Conservation (phyloP, 2,888 invertebrate genomes). For the Pachydiplax longipennis region DNA sequence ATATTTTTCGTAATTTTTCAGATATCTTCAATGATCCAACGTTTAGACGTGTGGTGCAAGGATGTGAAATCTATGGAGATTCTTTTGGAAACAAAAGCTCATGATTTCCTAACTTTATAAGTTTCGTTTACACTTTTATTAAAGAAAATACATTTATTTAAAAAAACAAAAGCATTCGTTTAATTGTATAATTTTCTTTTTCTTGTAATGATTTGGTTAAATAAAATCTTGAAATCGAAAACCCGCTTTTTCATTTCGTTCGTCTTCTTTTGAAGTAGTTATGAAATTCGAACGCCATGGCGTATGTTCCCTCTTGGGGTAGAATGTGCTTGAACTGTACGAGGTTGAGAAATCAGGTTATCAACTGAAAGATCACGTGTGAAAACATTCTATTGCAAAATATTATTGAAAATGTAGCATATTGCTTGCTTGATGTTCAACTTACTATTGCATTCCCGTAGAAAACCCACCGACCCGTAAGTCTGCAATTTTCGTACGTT, state of each 20-base stretch:
- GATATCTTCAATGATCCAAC: slow-evolving; percentile 75
- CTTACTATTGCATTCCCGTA: neutral
- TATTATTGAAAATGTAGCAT: neutral
- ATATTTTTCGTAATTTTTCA: slow-evolving; percentile 57
- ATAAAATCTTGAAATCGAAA: neutral
- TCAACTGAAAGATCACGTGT: neutral
- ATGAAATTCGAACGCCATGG: neutral
- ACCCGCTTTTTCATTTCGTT: neutral
- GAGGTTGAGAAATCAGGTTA: neutral
- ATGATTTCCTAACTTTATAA: slow-evolving; percentile 77
- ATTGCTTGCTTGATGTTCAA: neutral
- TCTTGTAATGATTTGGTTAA: neutral
- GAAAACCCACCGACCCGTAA: neutral
- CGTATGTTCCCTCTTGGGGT: neutral
- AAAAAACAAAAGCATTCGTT: neutral
- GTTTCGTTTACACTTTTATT: slow-evolving; percentile 46
- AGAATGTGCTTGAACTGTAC: neutral
- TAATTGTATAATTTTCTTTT: neutral
- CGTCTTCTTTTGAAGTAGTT: neutral
- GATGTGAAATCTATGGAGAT: slow-evolving; percentile 78
- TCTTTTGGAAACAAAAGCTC: slow-evolving; percentile 76
- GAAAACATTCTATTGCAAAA: neutral
- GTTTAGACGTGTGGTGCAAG: slow-evolving; percentile 75
- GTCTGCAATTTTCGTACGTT: neutral
- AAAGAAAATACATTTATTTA: slow-evolving; percentile 9